These are phyloP conservation scores for Karalla daura DNA, from an alignment of 2,797 vertebrate genomes.

Conservation along the genomic window DNA sequence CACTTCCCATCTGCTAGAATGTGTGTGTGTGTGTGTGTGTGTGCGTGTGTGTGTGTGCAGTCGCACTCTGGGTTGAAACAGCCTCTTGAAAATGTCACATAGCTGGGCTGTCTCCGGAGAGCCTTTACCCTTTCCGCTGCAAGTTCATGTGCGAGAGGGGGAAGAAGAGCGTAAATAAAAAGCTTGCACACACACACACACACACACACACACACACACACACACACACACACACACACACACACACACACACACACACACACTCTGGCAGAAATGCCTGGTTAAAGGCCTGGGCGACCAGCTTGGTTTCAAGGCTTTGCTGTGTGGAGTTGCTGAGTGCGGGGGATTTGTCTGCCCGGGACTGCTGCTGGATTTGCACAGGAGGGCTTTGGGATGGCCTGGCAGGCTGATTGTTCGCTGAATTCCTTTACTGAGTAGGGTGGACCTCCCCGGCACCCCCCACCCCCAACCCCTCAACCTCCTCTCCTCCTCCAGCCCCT, in stretches of 20 bases:
- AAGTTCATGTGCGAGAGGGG: slow-evolving; percentile 69
- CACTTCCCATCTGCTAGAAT: slow-evolving; percentile 43
- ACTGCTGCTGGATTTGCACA: slow-evolving; percentile 58
- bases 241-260: slow-evolving; percentile 27
- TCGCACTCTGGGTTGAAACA: slow-evolving; percentile 61
- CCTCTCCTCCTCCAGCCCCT: slow-evolving; percentile 30
- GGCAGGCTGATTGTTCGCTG: slow-evolving; percentile 73
- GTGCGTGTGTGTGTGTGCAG: no score
- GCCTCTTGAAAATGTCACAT: slow-evolving; percentile 80
- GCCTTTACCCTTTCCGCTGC: slow-evolving; percentile 73
- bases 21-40: no score
- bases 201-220: slow-evolving; percentile 17
- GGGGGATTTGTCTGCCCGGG: slow-evolving; percentile 61
- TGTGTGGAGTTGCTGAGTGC: slow-evolving; percentile 52
- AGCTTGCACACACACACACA: slow-evolving; percentile 42
- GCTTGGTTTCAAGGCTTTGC: slow-evolving; percentile 50
- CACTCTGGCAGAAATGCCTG: slow-evolving; percentile 28
- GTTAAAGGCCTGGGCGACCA: slow-evolving; percentile 52
- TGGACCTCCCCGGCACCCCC: slow-evolving; percentile 52
- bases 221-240: slow-evolving; percentile 22
- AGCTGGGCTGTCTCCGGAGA: slow-evolving; percentile 73
- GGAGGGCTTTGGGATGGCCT: slow-evolving; percentile 57
- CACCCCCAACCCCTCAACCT: no score
- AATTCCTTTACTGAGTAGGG: slow-evolving; percentile 77
- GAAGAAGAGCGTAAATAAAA: slow-evolving; percentile 71